A percentile compares a stretch with the other conserved stretches of the same genome.
Conservation (phyloP, 2,797 vertebrate species). For the Okamejei kenojei region DNA sequence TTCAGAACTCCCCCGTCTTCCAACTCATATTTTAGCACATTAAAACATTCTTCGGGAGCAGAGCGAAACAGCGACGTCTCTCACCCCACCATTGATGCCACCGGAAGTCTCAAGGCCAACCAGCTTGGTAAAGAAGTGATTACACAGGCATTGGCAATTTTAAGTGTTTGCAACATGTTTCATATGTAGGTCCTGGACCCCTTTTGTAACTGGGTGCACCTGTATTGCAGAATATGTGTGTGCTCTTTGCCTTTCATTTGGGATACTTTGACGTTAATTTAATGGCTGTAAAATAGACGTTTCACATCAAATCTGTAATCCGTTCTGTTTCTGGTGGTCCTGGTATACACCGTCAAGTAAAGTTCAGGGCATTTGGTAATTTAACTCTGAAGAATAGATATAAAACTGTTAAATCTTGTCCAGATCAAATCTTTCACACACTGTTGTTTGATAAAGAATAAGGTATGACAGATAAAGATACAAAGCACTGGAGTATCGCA, state of each 20-base stretch:
- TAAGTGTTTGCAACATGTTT: neutral
- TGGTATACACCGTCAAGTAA: neutral
- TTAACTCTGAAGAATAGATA: neutral
- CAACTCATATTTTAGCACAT: too few relatives aligned
- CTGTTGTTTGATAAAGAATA: too few relatives aligned
- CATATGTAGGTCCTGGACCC: neutral
- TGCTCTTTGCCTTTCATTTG: too few relatives aligned
- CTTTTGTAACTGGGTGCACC: neutral
- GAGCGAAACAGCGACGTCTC: too few relatives aligned
- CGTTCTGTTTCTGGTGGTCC: neutral
- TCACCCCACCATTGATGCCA: too few relatives aligned
- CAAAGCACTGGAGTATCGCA: too few relatives aligned
- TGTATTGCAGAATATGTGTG: neutral
- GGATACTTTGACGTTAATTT: neutral
- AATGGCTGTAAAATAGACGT: neutral
- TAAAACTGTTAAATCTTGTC: neutral
- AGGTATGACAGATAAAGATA: too few relatives aligned
- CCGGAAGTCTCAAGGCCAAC: too few relatives aligned
- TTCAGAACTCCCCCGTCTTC: too few relatives aligned
- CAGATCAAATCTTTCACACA: neutral
- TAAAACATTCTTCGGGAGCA: too few relatives aligned
- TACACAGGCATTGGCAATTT: neutral
- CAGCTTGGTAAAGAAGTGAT: neutral
- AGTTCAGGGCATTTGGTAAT: neutral
- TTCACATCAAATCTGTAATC: neutral